Evolutionary conservation across 2,797 vertebrate genomes (phyloP), one percentile per base, ranked within the genome.

Genomic region (Gymnothorax reevesii): DNA sequence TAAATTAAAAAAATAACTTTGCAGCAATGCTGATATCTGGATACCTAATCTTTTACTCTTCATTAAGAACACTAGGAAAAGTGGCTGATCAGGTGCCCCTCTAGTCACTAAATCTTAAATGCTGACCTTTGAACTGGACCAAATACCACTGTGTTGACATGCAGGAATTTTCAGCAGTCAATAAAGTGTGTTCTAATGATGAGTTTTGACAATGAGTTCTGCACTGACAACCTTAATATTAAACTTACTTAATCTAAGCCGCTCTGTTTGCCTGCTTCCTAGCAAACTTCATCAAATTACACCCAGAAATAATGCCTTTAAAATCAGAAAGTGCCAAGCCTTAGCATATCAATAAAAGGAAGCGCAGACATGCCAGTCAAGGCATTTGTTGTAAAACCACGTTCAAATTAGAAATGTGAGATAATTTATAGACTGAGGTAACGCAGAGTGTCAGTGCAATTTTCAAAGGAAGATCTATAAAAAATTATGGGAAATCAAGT

Each of bases 131-230:
- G 84, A 54, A 42, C 55, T 80, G 73, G 83, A 75, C 84, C 57
- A 64, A 59, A 55, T 13, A 54, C 79, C 55, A n/a, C 42, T 42
- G 25, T 20, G 55, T 83, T 64, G 75, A 85, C 59, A 25, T 33
- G 52, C 25, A 55, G 84, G 75, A 80, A 12, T 84, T 80, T 17
- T n/a, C 84, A 22, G 52, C 13, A 54, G 15, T 87, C 66, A 77
- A 42, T 84, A 15, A 62, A 64, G 27, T 33, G 69, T 84, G 75
- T 87, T 77, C 59, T 83, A 87, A 87, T 64, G 13, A 87, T 64
- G 13, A 73, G 64, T 33, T 42, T 84, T 57, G 42, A 73, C 77
- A 71, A 52, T 15, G 15, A 5, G 77, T 82, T 62, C 33, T 7
- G 62, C 8, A 82, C 7, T 54, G 42, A 27, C 80, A 57, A 57